A percentile compares a stretch with the other conserved stretches of the same genome.
These are phyloP conservation scores for human (Homo sapiens) DNA, from an alignment of 2,113 vertebrate species.

Conservation along the genomic window GRCh38 chr9:113158001-113158500, in stretches of 20 bases:
- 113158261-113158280: neutral
- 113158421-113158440: neutral
- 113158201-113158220: neutral
- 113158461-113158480: neutral
- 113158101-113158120: neutral
- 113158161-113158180: neutral
- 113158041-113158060: neutral
- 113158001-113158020: neutral
- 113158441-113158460: neutral
- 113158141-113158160: neutral
- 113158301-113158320: neutral
- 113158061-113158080: neutral
- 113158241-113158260: slow-evolving; percentile 26
- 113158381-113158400: neutral
- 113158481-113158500: neutral
- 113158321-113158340: neutral
- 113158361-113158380: neutral
- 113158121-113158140: neutral
- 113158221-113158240: neutral
- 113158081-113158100: neutral
- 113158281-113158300: neutral
- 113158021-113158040: neutral
- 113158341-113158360: neutral
- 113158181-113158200: neutral
- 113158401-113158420: neutral